Conservation (phyloP, 2,113 vertebrate species). For the Phylloscopus trochiloides region DNA sequence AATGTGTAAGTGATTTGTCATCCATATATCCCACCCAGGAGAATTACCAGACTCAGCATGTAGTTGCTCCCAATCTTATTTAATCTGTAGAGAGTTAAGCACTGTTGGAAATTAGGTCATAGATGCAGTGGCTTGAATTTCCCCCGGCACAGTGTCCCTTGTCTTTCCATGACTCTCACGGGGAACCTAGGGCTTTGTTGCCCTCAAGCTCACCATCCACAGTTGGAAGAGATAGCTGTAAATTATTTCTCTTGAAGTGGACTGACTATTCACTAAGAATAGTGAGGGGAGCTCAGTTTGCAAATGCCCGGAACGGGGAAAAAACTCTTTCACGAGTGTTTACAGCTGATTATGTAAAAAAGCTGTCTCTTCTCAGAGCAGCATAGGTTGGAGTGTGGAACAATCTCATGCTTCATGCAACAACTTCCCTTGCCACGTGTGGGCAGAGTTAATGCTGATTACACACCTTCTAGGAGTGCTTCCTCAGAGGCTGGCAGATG, state of each 20-base stretch:
- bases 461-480: background rate
- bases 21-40: background rate
- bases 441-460: background rate
- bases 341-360: background rate
- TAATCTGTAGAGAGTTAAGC: background rate
- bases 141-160: background rate
- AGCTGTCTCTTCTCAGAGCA: background rate
- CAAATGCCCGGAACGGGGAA: background rate
- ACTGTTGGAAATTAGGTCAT: background rate
- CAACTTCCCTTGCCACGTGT: background rate
- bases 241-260: background rate
- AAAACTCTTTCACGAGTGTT: background rate
- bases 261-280: background rate
- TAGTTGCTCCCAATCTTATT: background rate
- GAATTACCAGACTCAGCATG: background rate
- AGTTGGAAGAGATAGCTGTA: background rate
- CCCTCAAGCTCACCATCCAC: background rate
- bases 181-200: background rate
- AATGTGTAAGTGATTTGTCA: accelerated
- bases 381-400: background rate
- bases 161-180: accelerated
- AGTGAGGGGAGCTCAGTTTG: background rate
- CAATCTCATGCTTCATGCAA: background rate
- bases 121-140: background rate
- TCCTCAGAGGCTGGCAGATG: background rate